Evolutionary conservation across 2,888 invertebrate genomes (phyloP).

Genomic region (Bombyx huttoni): DNA sequence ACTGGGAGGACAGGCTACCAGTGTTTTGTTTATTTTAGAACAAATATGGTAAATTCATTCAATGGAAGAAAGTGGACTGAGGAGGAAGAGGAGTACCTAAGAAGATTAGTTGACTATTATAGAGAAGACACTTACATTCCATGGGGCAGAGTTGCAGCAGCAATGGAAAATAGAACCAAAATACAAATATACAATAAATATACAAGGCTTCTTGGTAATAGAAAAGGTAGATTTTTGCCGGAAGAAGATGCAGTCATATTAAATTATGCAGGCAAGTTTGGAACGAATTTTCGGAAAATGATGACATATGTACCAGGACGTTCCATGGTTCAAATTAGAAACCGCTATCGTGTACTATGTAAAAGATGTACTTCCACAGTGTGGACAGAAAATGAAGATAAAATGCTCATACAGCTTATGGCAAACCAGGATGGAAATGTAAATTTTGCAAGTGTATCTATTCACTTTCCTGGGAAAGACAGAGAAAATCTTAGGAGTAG

Average conservation of each 20-base stretch:
- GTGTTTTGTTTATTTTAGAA: constrained; percentile 77
- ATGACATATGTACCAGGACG: constrained; percentile 74
- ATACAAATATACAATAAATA: constrained; percentile 77
- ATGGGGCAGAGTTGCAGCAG: constrained; percentile 79
- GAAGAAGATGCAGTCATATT: constrained; percentile 78
- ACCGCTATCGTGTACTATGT: constrained; percentile 69
- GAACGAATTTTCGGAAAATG: constrained; percentile 74
- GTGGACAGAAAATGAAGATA: constrained; percentile 77
- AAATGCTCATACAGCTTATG: constrained; percentile 70
- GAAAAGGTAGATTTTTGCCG: constrained; percentile 75
- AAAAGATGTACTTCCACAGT: constrained; percentile 45
- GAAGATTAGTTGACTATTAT: constrained; percentile 74
- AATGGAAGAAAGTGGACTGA: constrained; percentile 72
- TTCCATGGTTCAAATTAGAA: constrained; percentile 73
- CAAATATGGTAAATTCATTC: constrained; percentile 42
- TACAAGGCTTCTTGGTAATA: constrained; percentile 39
- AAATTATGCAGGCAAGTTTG: constrained; percentile 75
- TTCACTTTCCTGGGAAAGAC: constrained; percentile 65
- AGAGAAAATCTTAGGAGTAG: constrained; percentile 75
- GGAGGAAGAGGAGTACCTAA: constrained; percentile 78
- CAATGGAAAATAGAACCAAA: constrained; percentile 75
- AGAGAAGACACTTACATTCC: constrained; percentile 78
- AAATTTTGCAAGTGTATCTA: constrained; percentile 56
- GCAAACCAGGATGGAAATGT: constrained; percentile 41
- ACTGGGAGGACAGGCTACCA: constrained; percentile 77